These are phyloP conservation scores for Oostethus manadensis DNA, from an alignment of 2,113 vertebrate species.

Conservation along the genomic window DNA sequence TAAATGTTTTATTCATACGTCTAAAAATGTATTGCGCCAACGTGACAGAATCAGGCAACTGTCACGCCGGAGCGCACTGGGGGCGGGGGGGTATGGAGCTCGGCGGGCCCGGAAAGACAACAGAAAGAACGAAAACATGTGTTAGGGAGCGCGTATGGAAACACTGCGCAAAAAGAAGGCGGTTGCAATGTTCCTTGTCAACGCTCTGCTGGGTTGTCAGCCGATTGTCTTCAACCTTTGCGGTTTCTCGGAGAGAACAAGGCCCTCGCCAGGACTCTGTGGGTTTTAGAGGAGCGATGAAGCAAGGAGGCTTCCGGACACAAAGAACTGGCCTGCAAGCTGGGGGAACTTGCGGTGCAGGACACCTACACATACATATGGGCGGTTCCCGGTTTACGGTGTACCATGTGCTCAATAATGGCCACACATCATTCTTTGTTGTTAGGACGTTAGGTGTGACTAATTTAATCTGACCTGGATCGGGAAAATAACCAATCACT, in stretches of 20 bases:
- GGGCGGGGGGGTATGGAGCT: not conserved
- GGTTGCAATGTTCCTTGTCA: not conserved
- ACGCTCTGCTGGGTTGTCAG: not conserved
- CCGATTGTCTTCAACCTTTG: not conserved
- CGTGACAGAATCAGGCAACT: slow-evolving; percentile 69
- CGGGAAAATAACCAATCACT: too few relatives aligned
- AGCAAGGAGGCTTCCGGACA: not conserved
- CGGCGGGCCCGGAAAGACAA: slow-evolving; percentile 2
- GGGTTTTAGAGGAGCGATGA: not conserved
- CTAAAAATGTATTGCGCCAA: slow-evolving; percentile 60
- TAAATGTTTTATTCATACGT: slow-evolving; percentile 71
- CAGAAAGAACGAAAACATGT: not conserved
- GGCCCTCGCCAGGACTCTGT: not conserved
- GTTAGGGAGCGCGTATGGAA: not conserved
- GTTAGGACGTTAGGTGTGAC: too few relatives aligned
- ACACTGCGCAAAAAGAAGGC: not conserved
- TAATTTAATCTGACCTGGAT: too few relatives aligned
- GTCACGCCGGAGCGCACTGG: slow-evolving; percentile 6
- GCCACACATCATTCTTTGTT: too few relatives aligned
- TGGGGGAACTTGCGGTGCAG: not conserved
- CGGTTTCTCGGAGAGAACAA: not conserved
- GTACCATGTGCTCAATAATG: too few relatives aligned
- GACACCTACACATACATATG: too few relatives aligned
- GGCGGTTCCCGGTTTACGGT: too few relatives aligned
- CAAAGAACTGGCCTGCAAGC: not conserved